Conservation (phyloP, 2,113 vertebrate genomes). For the Spilogale gracilis region DNA sequence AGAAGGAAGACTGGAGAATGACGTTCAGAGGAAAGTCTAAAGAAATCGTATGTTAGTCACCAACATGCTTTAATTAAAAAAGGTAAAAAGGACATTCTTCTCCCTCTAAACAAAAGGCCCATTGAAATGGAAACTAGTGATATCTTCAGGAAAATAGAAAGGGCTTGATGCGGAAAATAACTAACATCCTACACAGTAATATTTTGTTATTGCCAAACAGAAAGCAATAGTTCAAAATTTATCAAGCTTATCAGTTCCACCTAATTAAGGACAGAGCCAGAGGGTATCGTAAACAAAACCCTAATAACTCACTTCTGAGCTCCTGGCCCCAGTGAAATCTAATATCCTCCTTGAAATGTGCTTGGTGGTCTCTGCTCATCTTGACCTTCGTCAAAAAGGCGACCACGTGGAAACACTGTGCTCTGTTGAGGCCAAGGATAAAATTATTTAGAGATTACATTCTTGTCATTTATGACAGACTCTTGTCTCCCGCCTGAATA, state of each 20-base stretch:
- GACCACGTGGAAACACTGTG: slow-evolving; percentile 77
- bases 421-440: slow-evolving; percentile 72
- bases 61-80: slow-evolving; percentile 74
- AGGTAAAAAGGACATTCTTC: slow-evolving; percentile 69
- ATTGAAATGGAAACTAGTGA: slow-evolving; percentile 81
- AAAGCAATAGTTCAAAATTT: slow-evolving; percentile 86
- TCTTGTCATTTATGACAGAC: slow-evolving; percentile 57
- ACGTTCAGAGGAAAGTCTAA: slow-evolving; percentile 44
- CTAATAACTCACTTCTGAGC: slow-evolving; percentile 84
- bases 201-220: slow-evolving; percentile 86
- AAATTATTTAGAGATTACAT: slow-evolving; percentile 81
- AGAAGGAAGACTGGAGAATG: not conserved
- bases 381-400: slow-evolving; percentile 76
- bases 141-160: slow-evolving; percentile 79
- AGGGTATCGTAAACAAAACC: slow-evolving; percentile 82
- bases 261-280: slow-evolving; percentile 85
- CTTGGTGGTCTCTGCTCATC: slow-evolving; percentile 81
- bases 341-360: slow-evolving; percentile 77
- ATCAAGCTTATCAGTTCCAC: slow-evolving; percentile 87
- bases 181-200: slow-evolving; percentile 77
- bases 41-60: slow-evolving; percentile 57
- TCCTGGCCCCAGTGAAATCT: slow-evolving; percentile 79
- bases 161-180: slow-evolving; percentile 77
- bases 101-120: slow-evolving; percentile 71
- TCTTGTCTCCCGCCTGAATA: slow-evolving; percentile 74